Evolutionary conservation across 2,888 invertebrate species (phyloP).

Genomic region (Chrysotoxum bicinctum): DNA sequence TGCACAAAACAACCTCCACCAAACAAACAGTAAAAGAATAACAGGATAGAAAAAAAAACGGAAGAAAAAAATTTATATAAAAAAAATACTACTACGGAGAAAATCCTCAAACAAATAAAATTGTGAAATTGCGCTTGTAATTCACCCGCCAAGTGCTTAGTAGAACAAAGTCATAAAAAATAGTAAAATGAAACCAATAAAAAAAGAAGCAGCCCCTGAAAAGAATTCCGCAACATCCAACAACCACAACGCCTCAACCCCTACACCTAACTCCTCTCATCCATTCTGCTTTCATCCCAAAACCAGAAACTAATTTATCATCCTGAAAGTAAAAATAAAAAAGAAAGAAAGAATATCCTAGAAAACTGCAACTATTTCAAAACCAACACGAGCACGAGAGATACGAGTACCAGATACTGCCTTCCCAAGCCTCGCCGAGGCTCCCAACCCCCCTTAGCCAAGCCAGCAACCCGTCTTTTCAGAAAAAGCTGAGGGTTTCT

Average conservation of each 20-base stretch:
- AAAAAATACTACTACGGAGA: constrained; percentile 7
- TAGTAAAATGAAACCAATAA: constrained; percentile 74
- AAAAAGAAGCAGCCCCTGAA: constrained; percentile 67
- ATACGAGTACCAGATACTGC: constrained; percentile 52
- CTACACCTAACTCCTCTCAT: constrained; percentile 2
- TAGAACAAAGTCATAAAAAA: constrained; percentile 78
- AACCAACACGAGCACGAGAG: constrained; percentile 62
- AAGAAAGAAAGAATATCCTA: constrained; percentile 28
- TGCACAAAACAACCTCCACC: constrained; percentile 49
- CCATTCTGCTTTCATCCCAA: constrained; percentile 54
- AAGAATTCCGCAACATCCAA: constrained; percentile 73
- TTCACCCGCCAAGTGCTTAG: constrained; percentile 72
- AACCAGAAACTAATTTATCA: constrained; percentile 73
- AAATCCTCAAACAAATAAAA: constrained; percentile 71
- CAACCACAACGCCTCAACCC: constrained; percentile 47
- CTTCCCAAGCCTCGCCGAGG: constrained; percentile 13
- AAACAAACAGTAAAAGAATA: constrained; percentile 43
- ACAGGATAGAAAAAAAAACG: constrained; percentile 9
- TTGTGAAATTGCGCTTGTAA: constrained; percentile 73
- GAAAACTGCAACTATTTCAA: constrained; percentile 72
- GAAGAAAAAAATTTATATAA: constrained; percentile 5
- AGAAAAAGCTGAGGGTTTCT: constrained; percentile 38
- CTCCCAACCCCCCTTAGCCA: neutral
- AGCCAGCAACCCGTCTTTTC: constrained; percentile 19
- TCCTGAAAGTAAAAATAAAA: constrained; percentile 50